Evolutionary conservation across 2,113 vertebrate genomes (phyloP).

Genomic region (Phylloscopus whistleri): DNA sequence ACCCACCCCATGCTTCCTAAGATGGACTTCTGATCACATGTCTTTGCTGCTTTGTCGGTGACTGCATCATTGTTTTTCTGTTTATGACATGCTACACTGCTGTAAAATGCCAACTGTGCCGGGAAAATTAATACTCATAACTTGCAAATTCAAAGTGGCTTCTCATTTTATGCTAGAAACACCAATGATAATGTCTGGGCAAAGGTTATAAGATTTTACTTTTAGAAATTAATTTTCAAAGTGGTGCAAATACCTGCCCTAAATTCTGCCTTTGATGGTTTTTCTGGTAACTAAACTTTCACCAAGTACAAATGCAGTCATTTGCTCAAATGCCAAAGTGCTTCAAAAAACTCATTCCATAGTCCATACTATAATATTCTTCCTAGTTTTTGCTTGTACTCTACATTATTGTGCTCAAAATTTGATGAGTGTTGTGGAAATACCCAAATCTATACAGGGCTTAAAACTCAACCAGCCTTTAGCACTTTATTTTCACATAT

Average conservation of each 20-base stretch:
- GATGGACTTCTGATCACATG: background rate
- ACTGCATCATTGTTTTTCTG: background rate
- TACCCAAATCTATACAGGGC: background rate
- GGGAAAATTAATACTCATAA: background rate
- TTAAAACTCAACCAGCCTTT: background rate
- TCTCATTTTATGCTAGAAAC: background rate
- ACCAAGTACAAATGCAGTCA: background rate
- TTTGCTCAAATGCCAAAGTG: background rate
- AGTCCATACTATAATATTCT: background rate
- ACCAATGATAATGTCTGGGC: background rate
- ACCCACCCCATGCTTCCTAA: background rate
- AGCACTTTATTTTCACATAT: background rate
- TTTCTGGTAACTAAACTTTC: background rate
- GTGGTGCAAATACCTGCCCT: background rate
- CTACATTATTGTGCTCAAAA: background rate
- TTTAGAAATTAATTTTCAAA: background rate
- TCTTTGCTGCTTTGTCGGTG: background rate
- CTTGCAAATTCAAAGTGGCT: background rate
- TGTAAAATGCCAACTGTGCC: background rate
- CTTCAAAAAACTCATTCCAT: background rate
- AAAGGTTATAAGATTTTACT: background rate
- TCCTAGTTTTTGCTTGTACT: background rate
- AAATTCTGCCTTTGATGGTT: background rate
- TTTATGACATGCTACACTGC: background rate
- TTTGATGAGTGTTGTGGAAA: background rate